phyloP scores from a whole-genome alignment of 2,113 vertebrate genomes.

The Craseonycteris thonglongyai region DNA sequence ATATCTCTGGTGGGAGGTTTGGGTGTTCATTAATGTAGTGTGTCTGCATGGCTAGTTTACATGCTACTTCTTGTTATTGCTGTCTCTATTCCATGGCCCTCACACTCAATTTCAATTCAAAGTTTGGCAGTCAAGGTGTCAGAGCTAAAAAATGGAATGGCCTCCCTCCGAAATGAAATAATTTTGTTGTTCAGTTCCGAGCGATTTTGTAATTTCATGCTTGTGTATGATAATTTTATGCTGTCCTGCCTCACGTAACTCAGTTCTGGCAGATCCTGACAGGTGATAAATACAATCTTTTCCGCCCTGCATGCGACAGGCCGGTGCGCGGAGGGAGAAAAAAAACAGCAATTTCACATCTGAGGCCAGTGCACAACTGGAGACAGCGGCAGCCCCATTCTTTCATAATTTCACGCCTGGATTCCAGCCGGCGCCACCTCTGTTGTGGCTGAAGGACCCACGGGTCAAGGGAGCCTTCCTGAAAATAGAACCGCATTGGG shows the following conservation, averaged over 20 bases:
- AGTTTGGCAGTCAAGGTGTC: conserved; percentile 89
- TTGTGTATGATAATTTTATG: conserved; percentile 99
- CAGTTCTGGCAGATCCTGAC: conserved; percentile 98
- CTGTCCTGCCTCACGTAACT: conserved; percentile 99
- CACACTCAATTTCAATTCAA: conserved; percentile 86
- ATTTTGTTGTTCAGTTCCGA: conserved; percentile 99
- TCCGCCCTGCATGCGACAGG: conserved; percentile 91
- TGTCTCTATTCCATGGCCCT: conserved; percentile 81
- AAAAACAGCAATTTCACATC: conserved; percentile 75
- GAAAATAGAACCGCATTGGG: conserved; percentile 65
- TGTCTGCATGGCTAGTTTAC: conserved; percentile 85
- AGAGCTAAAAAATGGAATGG: conserved; percentile 91
- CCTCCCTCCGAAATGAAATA: conserved; percentile 93
- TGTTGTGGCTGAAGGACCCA: conserved; percentile 55
- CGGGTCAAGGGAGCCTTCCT: conserved; percentile 73
- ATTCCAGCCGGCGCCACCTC: conserved; percentile 74
- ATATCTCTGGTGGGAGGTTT: conserved; percentile 77
- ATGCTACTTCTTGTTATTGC: conserved; percentile 82
- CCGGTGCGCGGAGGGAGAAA: conserved; percentile 71
- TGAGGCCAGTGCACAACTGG: conserved; percentile 78
- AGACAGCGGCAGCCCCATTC: conserved; percentile 66
- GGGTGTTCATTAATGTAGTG: conserved; percentile 75
- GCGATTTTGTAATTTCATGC: conserved; percentile 99
- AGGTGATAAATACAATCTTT: conserved; percentile 99
- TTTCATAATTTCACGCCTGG: conserved; percentile 88